phyloP scores from a whole-genome alignment of 2,797 vertebrate genomes.

The Numenius phaeopus region DNA sequence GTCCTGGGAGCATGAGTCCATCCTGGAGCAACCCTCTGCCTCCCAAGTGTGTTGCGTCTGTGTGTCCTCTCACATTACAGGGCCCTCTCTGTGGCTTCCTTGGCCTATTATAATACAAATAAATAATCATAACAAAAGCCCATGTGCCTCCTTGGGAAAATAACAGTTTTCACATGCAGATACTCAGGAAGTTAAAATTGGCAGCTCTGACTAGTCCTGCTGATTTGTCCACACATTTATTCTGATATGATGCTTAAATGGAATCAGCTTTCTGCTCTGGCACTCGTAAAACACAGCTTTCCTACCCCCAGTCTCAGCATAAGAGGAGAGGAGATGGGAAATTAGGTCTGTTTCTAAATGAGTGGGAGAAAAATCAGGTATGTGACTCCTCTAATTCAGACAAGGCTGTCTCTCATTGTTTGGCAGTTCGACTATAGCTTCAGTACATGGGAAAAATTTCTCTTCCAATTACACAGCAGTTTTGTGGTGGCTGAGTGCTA shows the following conservation, averaged over 20 bases:
- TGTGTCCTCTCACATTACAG: slow-evolving; percentile 38
- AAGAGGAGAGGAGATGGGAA: slow-evolving; percentile 36
- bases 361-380: slow-evolving; percentile 68
- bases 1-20: not conserved
- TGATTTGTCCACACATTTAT: slow-evolving; percentile 43
- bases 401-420: slow-evolving; percentile 60
- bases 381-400: slow-evolving; percentile 53
- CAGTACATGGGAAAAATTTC: slow-evolving; percentile 79
- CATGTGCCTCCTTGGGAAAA: slow-evolving; percentile 58
- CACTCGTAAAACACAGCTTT: not conserved
- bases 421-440: slow-evolving; percentile 61
- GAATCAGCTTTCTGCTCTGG: slow-evolving; percentile 56
- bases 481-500: slow-evolving; percentile 82
- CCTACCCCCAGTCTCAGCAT: slow-evolving; percentile 56
- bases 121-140: slow-evolving; percentile 62
- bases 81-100: not conserved
- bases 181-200: slow-evolving; percentile 66
- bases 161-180: slow-evolving; percentile 61
- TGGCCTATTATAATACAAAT: slow-evolving; percentile 37
- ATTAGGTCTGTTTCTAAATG: slow-evolving; percentile 59
- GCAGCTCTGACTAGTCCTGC: slow-evolving; percentile 48
- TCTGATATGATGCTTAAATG: slow-evolving; percentile 40
- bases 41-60: rapidly evolving
- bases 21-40: not conserved
- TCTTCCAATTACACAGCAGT: slow-evolving; percentile 82